Conservation (phyloP, 2,797 vertebrate genomes). For the Falco columbarius region DNA sequence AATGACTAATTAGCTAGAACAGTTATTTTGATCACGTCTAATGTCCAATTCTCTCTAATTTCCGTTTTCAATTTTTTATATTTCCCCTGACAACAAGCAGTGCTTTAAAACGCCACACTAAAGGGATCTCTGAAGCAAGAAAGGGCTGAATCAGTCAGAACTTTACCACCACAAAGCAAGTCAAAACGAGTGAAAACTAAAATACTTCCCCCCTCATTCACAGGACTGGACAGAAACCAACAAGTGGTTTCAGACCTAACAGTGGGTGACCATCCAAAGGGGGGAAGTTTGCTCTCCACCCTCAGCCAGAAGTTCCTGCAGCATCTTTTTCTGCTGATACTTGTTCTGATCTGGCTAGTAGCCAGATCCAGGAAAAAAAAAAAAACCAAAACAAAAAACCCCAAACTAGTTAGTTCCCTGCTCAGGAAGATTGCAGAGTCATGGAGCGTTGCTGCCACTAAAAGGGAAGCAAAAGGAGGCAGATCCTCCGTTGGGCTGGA, state of each 20-base stretch:
- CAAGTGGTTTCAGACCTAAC: background rate
- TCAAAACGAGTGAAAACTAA: background rate
- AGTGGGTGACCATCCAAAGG: background rate
- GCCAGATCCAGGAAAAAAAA: fast-evolving
- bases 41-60: background rate
- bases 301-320: background rate
- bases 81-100: background rate
- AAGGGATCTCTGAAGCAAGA: background rate
- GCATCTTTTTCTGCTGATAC: background rate
- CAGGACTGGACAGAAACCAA: background rate
- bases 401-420: background rate
- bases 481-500: background rate
- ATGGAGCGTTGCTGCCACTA: background rate
- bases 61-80: background rate
- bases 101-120: background rate
- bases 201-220: background rate
- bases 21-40: background rate
- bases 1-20: background rate
- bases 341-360: background rate
- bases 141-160: background rate
- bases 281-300: background rate
- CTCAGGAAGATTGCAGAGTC: fast-evolving
- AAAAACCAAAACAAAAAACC: background rate
- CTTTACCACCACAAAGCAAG: background rate
- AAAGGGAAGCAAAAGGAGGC: background rate